phyloP scores from a whole-genome alignment of 2,797 vertebrate species.

The Phalloptychus januarius region DNA sequence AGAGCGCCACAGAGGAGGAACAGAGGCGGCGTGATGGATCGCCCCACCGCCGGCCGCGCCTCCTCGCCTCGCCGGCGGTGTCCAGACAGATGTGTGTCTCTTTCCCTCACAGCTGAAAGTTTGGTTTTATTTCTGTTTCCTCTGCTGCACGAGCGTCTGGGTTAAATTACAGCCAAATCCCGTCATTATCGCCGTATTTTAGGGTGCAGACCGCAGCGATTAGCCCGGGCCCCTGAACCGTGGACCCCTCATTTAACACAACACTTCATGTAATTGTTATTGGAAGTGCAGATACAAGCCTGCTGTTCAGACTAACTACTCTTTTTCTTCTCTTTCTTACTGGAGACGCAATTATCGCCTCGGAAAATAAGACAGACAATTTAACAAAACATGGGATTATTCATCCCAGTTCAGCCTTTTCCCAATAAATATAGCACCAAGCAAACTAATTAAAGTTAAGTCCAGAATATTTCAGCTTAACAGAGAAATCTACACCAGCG shows the following conservation, averaged over 20 bases:
- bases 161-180: conserved; percentile 49
- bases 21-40: conserved; percentile 57
- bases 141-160: conserved; percentile 29
- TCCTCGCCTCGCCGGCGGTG: conserved; percentile 13
- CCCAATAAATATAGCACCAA: neutral
- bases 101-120: conserved; percentile 23
- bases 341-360: conserved; percentile 20
- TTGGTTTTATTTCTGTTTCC: conserved; percentile 6
- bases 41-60: conserved; percentile 34
- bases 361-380: neutral
- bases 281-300: conserved; percentile 63
- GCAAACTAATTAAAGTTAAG: neutral
- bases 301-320: conserved; percentile 42
- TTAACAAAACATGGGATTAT: neutral
- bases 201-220: conserved; percentile 72
- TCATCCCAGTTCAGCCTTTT: neutral
- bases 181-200: conserved; percentile 60
- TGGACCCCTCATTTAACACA: conserved; percentile 75
- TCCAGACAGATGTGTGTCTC: conserved; percentile 53
- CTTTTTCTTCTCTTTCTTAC: conserved; percentile 20
- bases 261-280: conserved; percentile 74
- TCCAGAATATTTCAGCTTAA: neutral
- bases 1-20: conserved; percentile 56
- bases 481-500: neutral
- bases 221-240: conserved; percentile 69